These are phyloP conservation scores for Zeus faber DNA, from an alignment of 2,113 vertebrate species.

Conservation along the genomic window DNA sequence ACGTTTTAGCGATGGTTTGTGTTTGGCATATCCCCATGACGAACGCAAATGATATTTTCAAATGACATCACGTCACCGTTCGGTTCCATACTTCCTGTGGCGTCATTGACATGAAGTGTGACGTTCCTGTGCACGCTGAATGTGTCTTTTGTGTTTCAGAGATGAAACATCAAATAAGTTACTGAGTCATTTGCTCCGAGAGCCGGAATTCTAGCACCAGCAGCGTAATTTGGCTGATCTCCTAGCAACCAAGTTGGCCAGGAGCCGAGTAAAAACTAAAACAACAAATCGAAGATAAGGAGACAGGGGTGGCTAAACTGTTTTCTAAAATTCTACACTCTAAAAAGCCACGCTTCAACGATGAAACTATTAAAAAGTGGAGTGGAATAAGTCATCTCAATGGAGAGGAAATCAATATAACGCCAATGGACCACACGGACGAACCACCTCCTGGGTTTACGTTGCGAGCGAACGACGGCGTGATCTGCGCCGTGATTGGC, in stretches of 20 bases:
- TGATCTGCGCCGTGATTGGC: constrained; percentile 48
- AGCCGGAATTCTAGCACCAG: too few relatives aligned
- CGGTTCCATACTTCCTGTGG: not conserved
- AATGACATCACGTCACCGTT: constrained; percentile 7
- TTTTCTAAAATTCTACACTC: too few relatives aligned
- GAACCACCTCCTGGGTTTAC: constrained; percentile 47
- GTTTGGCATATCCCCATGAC: constrained; percentile 19
- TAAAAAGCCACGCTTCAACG: too few relatives aligned
- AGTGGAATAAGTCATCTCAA: too few relatives aligned
- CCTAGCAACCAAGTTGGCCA: too few relatives aligned
- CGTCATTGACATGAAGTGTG: constrained; percentile 11
- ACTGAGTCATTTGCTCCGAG: constrained; percentile 28
- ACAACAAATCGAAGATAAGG: too few relatives aligned
- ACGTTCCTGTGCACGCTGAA: constrained; percentile 63
- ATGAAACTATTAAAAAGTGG: too few relatives aligned
- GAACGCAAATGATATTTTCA: constrained; percentile 20
- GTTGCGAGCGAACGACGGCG: constrained; percentile 40
- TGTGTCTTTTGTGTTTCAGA: constrained; percentile 68
- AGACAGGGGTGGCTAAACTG: too few relatives aligned
- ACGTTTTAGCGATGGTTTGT: constrained; percentile 22
- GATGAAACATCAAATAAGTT: constrained; percentile 48
- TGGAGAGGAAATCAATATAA: too few relatives aligned
- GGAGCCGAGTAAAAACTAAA: too few relatives aligned
- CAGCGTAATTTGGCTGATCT: too few relatives aligned
- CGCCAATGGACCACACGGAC: too few relatives aligned